Evolutionary conservation across 23 tunicate genomes (phyloP), one percentile per base, ranked within the genome.

Genomic region (Trididemnum clinides): DNA sequence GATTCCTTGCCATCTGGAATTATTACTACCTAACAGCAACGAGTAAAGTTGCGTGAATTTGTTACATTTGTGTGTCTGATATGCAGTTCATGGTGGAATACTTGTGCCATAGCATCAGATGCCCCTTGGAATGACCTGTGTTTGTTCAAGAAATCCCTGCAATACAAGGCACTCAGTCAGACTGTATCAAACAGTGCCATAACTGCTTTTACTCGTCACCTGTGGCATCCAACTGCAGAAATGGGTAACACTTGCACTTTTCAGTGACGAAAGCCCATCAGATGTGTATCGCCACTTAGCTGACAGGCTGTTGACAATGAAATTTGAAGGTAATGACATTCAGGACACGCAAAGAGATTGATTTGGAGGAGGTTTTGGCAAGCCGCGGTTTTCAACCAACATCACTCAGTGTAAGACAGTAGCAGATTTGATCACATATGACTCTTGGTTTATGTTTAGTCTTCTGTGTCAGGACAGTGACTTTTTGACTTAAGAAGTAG

Each of bases 61-160:
- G n/a, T 62, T 62, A 62, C 69, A 62, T 62, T 62, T 62, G 69
- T 62, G n/a, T 62, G 69, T 22, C 69, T 62, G 25, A 62, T 62
- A 62, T 62, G n/a, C 69, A 62, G 69, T n/a, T 22, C 69, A 18
- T 62, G 69, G 69, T 62, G 69, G 69, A 62, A 62, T 22, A 62
- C 69, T 62, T 62, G 69, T n/a, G 69, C 69, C 25, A 62, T 23
- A 62, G n/a, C 69, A 19, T 62, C 69, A 22, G 69, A 62, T 62
- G 69, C 69, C n/a, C 69, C 69, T 18, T 62, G n/a, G 69, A 62
- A 62, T 62, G 69, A n/a, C n/a, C n/a, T 62, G 27, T 62, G 6
- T 62, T 62, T 62, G 69, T 62, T 19, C 25, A 62, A 62, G 69
- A 62, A 62, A 22, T 62, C n/a, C 27, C 25, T 62, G 23, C 69